These are phyloP conservation scores for Montipora cactus DNA, from an alignment of 64 coral and sea anemone species.

Conservation along the genomic window DNA sequence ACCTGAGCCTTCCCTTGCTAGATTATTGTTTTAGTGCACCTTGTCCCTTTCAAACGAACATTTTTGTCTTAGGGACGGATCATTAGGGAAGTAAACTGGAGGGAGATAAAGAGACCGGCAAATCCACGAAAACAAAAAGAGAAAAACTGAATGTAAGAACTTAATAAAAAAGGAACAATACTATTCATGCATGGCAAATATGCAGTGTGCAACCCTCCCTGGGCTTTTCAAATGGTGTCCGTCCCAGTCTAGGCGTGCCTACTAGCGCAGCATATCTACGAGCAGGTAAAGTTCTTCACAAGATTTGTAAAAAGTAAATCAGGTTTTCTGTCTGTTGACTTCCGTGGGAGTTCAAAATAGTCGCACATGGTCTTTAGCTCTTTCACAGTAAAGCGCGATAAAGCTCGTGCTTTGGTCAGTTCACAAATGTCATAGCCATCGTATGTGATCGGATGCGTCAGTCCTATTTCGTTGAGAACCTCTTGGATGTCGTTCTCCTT, in stretches of 20 bases:
- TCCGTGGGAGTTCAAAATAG: slow-evolving; percentile 40
- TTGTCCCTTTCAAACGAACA: not conserved
- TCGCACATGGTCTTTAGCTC: slow-evolving; percentile 41
- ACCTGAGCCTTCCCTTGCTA: not conserved
- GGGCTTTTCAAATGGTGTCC: not conserved
- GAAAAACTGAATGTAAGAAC: no score
- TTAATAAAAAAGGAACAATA: not conserved
- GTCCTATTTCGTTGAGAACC: slow-evolving; percentile 39
- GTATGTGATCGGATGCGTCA: slow-evolving; percentile 59
- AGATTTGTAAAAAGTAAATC: slow-evolving; percentile 35
- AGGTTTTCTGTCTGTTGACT: slow-evolving; percentile 13
- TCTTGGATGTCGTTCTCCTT: slow-evolving; percentile 44
- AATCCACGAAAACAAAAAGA: not conserved
- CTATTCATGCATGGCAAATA: not conserved
- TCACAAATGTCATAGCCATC: slow-evolving; percentile 56
- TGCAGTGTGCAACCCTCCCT: not conserved
- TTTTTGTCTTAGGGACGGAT: not conserved
- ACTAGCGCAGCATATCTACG: not conserved
- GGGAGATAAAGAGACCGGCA: not conserved
- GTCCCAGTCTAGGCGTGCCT: not conserved
- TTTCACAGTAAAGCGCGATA: slow-evolving; percentile 46
- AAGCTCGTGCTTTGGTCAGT: slow-evolving; percentile 5
- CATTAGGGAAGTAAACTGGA: not conserved
- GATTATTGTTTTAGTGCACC: not conserved
- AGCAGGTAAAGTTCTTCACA: slow-evolving; percentile 57